These are phyloP conservation scores for Hydrolagus colliei DNA, from an alignment of 2,797 vertebrate genomes.

Conservation along the genomic window DNA sequence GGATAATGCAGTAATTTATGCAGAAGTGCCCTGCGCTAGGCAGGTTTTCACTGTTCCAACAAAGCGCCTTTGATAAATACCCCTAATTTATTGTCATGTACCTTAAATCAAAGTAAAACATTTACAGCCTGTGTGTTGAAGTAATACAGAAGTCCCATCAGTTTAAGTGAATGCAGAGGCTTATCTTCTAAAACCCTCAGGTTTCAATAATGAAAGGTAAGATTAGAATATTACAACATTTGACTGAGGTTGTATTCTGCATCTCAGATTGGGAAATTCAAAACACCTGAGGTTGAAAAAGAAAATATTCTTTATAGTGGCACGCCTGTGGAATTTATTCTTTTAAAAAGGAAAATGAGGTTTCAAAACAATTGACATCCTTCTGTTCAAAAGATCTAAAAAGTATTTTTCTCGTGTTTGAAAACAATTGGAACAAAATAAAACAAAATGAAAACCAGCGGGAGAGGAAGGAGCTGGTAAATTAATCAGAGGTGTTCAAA, in stretches of 20 bases:
- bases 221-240: constrained; percentile 19
- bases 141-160: constrained; percentile 62
- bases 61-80: constrained; percentile 83
- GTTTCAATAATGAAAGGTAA: constrained; percentile 19
- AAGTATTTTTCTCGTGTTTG: no score
- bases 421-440: not conserved
- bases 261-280: constrained; percentile 6
- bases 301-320: constrained; percentile 1
- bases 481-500: constrained; percentile 5
- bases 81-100: constrained; percentile 92
- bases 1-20: constrained; percentile 80
- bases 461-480: not conserved
- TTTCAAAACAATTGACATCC: constrained; percentile 8
- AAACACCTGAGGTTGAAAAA: constrained; percentile 12
- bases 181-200: constrained; percentile 27
- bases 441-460: constrained; percentile 9
- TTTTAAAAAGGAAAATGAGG: not conserved
- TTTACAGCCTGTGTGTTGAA: constrained; percentile 83
- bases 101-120: constrained; percentile 88
- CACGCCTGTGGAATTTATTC: not conserved
- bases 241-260: constrained; percentile 3
- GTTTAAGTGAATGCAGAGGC: constrained; percentile 22
- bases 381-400: no score
- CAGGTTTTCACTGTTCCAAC: constrained; percentile 49
- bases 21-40: constrained; percentile 77